phyloP scores from a whole-genome alignment of 2,888 invertebrate genomes.

The Papilio elwesi region DNA sequence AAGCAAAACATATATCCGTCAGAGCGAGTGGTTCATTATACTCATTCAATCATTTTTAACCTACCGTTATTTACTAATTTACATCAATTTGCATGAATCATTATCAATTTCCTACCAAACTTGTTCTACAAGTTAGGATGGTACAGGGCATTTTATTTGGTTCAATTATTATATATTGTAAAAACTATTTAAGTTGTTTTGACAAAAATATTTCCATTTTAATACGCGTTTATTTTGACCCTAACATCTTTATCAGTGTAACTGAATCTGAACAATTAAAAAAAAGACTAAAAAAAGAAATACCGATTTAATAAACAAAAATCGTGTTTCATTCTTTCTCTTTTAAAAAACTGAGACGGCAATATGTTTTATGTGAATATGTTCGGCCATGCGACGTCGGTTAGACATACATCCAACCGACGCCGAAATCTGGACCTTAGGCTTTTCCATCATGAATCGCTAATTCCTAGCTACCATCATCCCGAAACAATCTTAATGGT shows the following conservation, averaged over 20 bases:
- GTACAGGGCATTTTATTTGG: slow-evolving; percentile 6
- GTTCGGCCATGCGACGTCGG: no score
- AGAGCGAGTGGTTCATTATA: slow-evolving; percentile 34
- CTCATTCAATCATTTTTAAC: slow-evolving; percentile 27
- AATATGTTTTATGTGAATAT: no score
- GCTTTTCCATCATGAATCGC: no score
- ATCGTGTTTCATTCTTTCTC: no score
- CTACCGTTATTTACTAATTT: slow-evolving; percentile 33
- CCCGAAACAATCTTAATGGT: no score
- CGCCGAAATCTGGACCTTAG: no score
- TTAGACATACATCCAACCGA: no score
- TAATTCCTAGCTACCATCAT: no score
- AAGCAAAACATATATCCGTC: slow-evolving; percentile 28
- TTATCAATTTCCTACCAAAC: slow-evolving; percentile 36
- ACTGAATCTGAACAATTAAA: no score
- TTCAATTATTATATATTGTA: not conserved
- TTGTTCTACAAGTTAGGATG: slow-evolving; percentile 30
- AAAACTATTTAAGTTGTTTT: not conserved
- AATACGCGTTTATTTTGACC: not conserved
- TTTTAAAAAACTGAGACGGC: no score
- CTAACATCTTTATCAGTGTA: not conserved
- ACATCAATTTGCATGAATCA: slow-evolving; percentile 38
- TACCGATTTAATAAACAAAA: no score
- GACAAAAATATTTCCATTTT: not conserved
- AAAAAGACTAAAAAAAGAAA: no score